Evolutionary conservation across 2,113 vertebrate genomes (phyloP).

Genomic region (Meriones unguiculatus): DNA sequence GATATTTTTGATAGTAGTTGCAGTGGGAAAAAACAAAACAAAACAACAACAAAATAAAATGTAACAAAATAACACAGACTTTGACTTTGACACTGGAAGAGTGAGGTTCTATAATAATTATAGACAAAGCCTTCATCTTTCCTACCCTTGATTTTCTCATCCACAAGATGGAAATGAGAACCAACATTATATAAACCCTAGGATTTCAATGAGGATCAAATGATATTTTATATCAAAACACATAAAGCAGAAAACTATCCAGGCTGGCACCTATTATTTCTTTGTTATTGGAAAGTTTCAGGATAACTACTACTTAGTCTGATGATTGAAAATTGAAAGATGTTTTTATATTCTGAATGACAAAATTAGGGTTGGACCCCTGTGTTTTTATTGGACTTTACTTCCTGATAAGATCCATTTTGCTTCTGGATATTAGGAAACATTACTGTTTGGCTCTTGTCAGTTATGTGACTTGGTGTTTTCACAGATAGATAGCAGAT

Average conservation of each 20-base stretch:
- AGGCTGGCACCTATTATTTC: background rate
- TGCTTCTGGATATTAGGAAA: background rate
- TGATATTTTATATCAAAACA: background rate
- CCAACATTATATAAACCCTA: background rate
- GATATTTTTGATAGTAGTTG: background rate
- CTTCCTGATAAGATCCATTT: background rate
- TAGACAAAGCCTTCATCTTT: background rate
- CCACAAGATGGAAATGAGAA: background rate
- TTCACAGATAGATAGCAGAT: background rate
- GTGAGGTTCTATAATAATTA: background rate
- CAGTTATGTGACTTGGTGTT: background rate
- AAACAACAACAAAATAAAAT: background rate
- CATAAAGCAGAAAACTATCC: background rate
- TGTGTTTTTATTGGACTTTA: background rate
- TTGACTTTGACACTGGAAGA: background rate
- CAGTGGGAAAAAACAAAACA: background rate
- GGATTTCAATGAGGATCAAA: background rate
- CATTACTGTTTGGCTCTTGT: background rate
- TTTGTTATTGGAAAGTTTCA: background rate
- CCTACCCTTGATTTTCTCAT: background rate
- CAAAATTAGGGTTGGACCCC: background rate
- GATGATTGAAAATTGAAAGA: background rate
- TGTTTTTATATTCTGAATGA: background rate
- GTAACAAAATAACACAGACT: background rate
- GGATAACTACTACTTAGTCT: background rate